A percentile compares a stretch with the other conserved stretches of the same genome.
Conservation (phyloP, 2,797 vertebrate genomes). For the Syncerus caffer region DNA sequence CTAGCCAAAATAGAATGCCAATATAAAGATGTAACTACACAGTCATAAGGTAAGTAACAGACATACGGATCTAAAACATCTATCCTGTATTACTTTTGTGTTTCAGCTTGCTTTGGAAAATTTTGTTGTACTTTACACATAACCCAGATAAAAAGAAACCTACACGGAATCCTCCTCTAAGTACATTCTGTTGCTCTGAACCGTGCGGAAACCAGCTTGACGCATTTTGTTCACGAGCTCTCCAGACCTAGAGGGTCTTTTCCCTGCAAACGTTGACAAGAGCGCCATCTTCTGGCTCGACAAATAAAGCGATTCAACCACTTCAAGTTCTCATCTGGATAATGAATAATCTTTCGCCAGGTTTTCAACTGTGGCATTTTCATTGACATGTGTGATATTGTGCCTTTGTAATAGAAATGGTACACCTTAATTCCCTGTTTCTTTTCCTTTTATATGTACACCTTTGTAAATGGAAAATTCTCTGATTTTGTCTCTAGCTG, state of each 20-base stretch:
- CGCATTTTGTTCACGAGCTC: not conserved
- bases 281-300: slow-evolving; percentile 74
- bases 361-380: not conserved
- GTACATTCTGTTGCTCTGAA: not conserved
- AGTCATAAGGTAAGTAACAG: not conserved
- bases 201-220: not conserved
- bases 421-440: not conserved
- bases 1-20: not conserved
- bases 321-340: not conserved
- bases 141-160: not conserved
- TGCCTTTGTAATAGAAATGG: not conserved
- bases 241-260: not conserved
- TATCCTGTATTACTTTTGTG: not conserved
- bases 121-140: not conserved
- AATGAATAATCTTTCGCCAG: not conserved
- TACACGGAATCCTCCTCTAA: not conserved
- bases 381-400: not conserved
- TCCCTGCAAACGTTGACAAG: slow-evolving; percentile 52
- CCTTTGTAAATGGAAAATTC: not conserved
- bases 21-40: not conserved
- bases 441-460: not conserved
- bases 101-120: not conserved
- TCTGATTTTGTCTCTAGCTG: not conserved
- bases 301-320: not conserved
- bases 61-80: not conserved